These are phyloP conservation scores for Eupithecia subfuscata DNA, from an alignment of 2,888 invertebrate genomes.

Conservation along the genomic window DNA sequence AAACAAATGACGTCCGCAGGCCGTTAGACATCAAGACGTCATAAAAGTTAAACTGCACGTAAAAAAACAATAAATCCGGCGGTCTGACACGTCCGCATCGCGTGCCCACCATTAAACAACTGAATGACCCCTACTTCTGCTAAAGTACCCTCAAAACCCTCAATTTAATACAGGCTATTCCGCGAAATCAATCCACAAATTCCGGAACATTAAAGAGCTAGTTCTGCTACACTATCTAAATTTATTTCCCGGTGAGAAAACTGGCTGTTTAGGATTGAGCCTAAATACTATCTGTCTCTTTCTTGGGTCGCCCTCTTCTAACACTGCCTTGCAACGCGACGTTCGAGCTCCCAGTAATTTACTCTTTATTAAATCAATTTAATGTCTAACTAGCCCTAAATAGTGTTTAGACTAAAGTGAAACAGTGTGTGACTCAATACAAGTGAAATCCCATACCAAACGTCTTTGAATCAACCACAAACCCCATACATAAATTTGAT, in stretches of 20 bases:
- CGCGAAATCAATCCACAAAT: slow-evolving; percentile 41
- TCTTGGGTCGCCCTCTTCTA: no score
- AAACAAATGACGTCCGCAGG: slow-evolving; percentile 19
- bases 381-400: no score
- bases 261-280: no score
- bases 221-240: slow-evolving; percentile 19
- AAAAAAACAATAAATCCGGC: slow-evolving; percentile 47
- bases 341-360: no score
- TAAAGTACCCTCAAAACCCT: slow-evolving; percentile 51
- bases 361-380: no score
- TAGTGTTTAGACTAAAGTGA: no score
- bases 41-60: slow-evolving; percentile 43
- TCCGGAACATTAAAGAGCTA: slow-evolving; percentile 43
- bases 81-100: slow-evolving; percentile 51
- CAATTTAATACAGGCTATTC: slow-evolving; percentile 48
- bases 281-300: no score
- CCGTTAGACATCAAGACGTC: slow-evolving; percentile 35
- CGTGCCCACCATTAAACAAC: slow-evolving; percentile 52
- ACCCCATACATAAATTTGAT: no score
- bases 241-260: background rate
- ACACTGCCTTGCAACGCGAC: no score
- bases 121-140: slow-evolving; percentile 44
- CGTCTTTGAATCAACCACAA: no score
- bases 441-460: no score
- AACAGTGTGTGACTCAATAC: no score